Evolutionary conservation across 1,140 invertebrate genomes (phyloP).

Genomic region (Anadara kagoshimensis): DNA sequence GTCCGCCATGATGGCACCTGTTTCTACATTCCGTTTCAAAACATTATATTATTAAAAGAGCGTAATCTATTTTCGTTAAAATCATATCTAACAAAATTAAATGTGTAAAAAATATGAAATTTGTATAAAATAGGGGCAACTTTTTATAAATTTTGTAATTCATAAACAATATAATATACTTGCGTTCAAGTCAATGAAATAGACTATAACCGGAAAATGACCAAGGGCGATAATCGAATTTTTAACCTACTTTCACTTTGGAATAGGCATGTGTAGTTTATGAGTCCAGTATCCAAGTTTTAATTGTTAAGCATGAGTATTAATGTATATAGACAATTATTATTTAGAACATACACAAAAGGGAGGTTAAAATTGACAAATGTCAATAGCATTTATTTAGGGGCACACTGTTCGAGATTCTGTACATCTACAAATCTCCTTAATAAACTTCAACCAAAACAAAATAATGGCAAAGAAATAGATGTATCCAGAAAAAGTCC

Average conservation of each 20-base stretch:
- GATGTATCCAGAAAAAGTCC: slow-evolving; percentile 55
- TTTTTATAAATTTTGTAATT: neutral
- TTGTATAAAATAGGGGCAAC: neutral
- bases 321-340: neutral
- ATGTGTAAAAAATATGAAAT: neutral
- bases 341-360: neutral
- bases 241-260: slow-evolving; percentile 3
- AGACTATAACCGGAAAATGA: no score
- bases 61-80: neutral
- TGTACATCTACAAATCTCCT: neutral
- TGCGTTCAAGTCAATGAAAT: no score
- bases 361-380: neutral
- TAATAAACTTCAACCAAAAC: slow-evolving; percentile 6
- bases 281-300: neutral
- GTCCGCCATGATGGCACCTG: slow-evolving; percentile 58
- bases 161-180: no score
- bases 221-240: neutral
- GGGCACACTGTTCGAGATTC: neutral
- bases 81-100: neutral
- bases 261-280: no score
- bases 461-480: slow-evolving; percentile 46
- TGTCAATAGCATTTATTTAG: neutral
- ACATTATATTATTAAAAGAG: neutral
- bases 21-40: neutral
- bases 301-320: neutral